These are phyloP conservation scores for Coregonus clupeaformis DNA, from an alignment of 2,113 vertebrate genomes.

Conservation along the genomic window DNA sequence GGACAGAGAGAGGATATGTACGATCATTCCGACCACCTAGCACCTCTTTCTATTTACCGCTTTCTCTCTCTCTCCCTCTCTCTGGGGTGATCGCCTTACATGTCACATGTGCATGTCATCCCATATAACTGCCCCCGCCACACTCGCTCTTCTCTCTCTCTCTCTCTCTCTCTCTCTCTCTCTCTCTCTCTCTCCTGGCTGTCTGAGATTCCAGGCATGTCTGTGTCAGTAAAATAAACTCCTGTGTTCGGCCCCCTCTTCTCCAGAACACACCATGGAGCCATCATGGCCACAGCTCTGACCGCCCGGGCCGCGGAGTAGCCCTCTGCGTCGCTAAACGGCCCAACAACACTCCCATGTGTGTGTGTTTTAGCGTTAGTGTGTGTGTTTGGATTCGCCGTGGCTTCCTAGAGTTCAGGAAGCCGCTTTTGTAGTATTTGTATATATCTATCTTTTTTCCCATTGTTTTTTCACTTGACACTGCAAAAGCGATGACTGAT, in stretches of 20 bases:
- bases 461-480: background rate
- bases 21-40: background rate
- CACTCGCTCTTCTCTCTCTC: conserved; percentile 35
- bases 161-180: conserved; percentile 2
- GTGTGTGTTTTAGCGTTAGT: conserved; percentile 23
- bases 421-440: conserved; percentile 4
- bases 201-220: conserved; percentile 87
- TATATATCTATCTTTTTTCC: background rate
- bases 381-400: conserved; percentile 15
- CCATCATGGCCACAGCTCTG: conserved; percentile 61
- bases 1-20: background rate
- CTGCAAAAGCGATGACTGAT: background rate
- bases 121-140: background rate
- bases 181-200: conserved; percentile 41
- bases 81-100: background rate
- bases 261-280: conserved; percentile 70
- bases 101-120: background rate
- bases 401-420: conserved; percentile 5
- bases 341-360: conserved; percentile 22
- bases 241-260: conserved; percentile 41
- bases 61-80: conserved; percentile 20
- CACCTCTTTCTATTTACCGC: background rate
- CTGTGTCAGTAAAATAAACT: conserved; percentile 83
- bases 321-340: conserved; percentile 56
- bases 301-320: conserved; percentile 57